Evolutionary conservation across 2,797 vertebrate species (phyloP), one percentile per base, ranked within the genome.

Genomic region (Bradypodion ventrale): DNA sequence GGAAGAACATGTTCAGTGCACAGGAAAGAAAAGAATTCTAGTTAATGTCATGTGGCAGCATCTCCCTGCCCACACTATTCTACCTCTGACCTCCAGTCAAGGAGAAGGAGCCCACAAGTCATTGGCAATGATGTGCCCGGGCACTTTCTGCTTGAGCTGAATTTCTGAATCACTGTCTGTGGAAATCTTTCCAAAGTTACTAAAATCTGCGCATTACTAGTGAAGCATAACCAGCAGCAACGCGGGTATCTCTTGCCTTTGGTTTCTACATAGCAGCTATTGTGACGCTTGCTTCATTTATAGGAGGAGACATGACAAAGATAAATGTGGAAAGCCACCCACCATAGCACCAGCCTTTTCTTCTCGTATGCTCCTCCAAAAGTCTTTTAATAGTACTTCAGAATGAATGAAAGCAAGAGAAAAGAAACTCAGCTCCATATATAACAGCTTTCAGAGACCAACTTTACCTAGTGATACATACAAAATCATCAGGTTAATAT

Each of bases 11-110:
- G 74, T 46, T 40, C 60, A 42, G 59, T 19, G 5, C 56, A 83
- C 5, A 75, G 73, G 8, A 23, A 12, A 62, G n/a, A 0, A 1
- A 83, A 60, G 35, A 35, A 0, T 0, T 27, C 0, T 0, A 27
- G 4, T 56, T 56, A 85, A 76, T 63, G 49, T 29, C 65, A 70
- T 42, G 49, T 75, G 19, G 78, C 15, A 59, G 25, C 40, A 66
- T 0, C 0, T 25, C 65, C 35, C 80, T 63, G 42, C 80, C 40
- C 44, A 21, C 5, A 40, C 40, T 21, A 60, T 46, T 74, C 46
- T 60, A 73, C 75, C 79, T 78, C 69, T 1, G 7, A 68, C 77
- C 27, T 40, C 78, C 60, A 69, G 12, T 82, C 7, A 60, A 16
- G 32, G 0, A 0, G 40, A 83, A 63, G 62, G 60, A 0, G 27